Evolutionary conservation across 2,888 invertebrate species (phyloP), one percentile per base, ranked within the genome.

Genomic region (Dyspetes luteomarginatus): DNA sequence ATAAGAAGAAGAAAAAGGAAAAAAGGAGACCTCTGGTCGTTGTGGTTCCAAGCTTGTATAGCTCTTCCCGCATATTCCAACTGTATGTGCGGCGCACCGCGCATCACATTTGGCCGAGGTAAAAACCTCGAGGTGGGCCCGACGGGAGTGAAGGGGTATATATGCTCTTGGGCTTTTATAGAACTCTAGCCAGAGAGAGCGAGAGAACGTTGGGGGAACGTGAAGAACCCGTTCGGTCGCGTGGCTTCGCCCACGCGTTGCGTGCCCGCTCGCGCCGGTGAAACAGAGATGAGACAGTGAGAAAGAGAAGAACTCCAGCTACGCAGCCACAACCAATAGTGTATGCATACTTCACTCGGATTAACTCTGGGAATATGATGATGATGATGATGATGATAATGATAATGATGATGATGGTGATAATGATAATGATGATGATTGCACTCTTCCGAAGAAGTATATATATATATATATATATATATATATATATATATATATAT

Each of bases 211-310:
- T 81, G 80, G 86, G 81, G 85, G 85, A 77, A 83, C 76, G 80
- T 58, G 81, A 85, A 77, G 72, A 91, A 91, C 91, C 89, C 90
- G 91, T 91, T 88, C 85, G 86, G 91, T 91, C 91, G 91, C 91
- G 91, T 92, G 91, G 91, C 90, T 86, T n/a, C 91, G 89, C 91
- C 92, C 88, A 92, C 92, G 89, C 92, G 78, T 85, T 86, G 85
- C 86, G 86, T 86, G 85, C 79, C 84, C 83, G 73, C 79, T 82
- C 79, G 83, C 82, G 82, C 73, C 79, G 81, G 22, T 52, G 71
- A 60, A 78, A 71, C 78, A 76, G 80, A 78, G 76, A 81, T 78
- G 79, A 30, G 79, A 62, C 64, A 48, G 36, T 12, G 36, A 36
- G 12, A 36, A 12, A 36, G 36, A 36, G 36, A 48, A 17, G 64